Conservation (phyloP, 2,113 vertebrate species). For the Labeo catla region DNA sequence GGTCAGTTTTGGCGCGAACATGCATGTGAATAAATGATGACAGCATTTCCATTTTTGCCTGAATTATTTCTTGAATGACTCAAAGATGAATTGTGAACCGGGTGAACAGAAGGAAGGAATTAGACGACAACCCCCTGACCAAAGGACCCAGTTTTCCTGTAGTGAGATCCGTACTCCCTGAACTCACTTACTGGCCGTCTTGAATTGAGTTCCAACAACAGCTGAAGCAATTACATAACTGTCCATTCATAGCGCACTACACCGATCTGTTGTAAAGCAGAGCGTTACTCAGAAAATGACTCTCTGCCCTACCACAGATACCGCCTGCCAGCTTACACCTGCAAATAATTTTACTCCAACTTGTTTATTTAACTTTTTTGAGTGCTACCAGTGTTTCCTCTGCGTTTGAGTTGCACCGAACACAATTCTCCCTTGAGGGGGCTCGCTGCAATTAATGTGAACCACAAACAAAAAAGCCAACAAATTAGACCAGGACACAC, state of each 20-base stretch:
- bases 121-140: not conserved
- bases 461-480: constrained; percentile 52
- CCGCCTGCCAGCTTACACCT: constrained; percentile 48
- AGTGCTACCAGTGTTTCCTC: constrained; percentile 58
- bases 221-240: constrained; percentile 52
- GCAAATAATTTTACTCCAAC: constrained; percentile 56
- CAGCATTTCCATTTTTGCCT: not conserved
- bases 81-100: not conserved
- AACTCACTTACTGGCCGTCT: not conserved
- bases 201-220: constrained; percentile 30
- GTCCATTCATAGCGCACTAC: constrained; percentile 29
- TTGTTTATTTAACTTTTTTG: constrained; percentile 58
- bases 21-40: not conserved
- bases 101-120: not conserved
- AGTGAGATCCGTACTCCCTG: not conserved
- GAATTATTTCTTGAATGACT: not conserved
- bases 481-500: constrained; percentile 48
- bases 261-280: constrained; percentile 24
- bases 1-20: not conserved
- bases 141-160: not conserved
- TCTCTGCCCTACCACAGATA: constrained; percentile 43
- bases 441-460: constrained; percentile 45
- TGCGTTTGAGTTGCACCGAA: constrained; percentile 46
- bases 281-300: constrained; percentile 25
- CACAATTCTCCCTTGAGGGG: constrained; percentile 48